Evolutionary conservation across 2,888 invertebrate genomes (phyloP), one percentile per base, ranked within the genome.

Genomic region (Nomada hirtipes): DNA sequence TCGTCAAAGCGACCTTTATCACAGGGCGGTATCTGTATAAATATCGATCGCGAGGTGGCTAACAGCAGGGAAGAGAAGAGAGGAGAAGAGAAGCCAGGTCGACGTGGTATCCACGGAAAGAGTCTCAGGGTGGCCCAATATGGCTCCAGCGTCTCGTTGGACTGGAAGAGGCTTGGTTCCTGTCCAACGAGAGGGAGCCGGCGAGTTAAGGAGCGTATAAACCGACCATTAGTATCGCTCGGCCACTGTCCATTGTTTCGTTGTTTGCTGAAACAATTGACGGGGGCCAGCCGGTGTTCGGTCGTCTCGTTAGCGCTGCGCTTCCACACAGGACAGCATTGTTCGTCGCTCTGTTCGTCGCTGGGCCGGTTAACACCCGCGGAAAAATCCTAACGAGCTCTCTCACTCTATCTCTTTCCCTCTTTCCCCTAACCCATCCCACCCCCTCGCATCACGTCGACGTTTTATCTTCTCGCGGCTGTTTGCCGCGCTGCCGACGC

Each of bases 381-480:
- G 93, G 93, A 93, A 93, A 93, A 93, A 93, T 93, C 92, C 93
- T 93, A 93, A 93, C 92, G 93, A 93, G 93, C 79, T 75, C 82
- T 64, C 36, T 65, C 36, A 20, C 42, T 20, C 64, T n/a, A 29
- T 76, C 73, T 65, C 18, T 36, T 9, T 55, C 52, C 10, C 23
- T 69, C 36, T 23, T 36, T 36, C 36, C 7, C 7, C 7, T 36
- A 36, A 36, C 36, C 36, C 20, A n/a, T n/a, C n/a, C 20, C 20
- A 57, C 26, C 57, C 57, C 11, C 57, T 57, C 26, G 20, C 57
- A 4, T 1, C 15, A 7, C 44, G 11, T 13, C 53, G 7, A 42
- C 50, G 70, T 47, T 63, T 76, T 20, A 65, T 69, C 80, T 36
- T 42, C 42, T 55, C 68, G 68, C 18, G 36, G 70, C 57, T 26